Conservation (phyloP, 2,797 vertebrate species). For the Poeciliopsis turneri region DNA sequence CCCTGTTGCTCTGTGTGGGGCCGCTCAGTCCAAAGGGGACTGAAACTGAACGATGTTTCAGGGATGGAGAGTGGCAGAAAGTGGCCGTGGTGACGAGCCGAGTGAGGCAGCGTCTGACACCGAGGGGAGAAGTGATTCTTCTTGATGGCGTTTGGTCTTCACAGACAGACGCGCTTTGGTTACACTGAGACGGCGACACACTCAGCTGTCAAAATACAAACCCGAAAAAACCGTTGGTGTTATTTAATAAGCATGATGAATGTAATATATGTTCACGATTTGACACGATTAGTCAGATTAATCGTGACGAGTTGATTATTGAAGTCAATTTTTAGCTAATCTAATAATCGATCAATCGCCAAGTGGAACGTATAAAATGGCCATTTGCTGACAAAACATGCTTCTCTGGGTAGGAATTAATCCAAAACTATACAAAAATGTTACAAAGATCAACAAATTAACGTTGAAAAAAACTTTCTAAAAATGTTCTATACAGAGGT, state of each 20-base stretch:
- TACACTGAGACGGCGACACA: background rate
- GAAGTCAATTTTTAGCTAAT: too few relatives aligned
- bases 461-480: too few relatives aligned
- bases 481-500: too few relatives aligned
- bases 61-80: conserved; percentile 32
- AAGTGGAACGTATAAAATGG: too few relatives aligned
- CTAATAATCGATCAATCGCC: too few relatives aligned
- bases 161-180: conserved; percentile 11
- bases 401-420: too few relatives aligned
- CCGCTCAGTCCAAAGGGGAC: conserved; percentile 9
- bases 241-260: background rate
- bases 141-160: conserved; percentile 16
- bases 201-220: background rate
- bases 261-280: background rate
- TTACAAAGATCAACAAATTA: too few relatives aligned
- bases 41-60: conserved; percentile 20
- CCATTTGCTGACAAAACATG: too few relatives aligned
- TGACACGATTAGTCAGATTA: too few relatives aligned
- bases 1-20: conserved; percentile 13
- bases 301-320: too few relatives aligned
- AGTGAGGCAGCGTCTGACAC: conserved; percentile 25
- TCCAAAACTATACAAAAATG: too few relatives aligned
- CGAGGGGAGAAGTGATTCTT: conserved; percentile 33
- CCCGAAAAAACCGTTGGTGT: background rate
- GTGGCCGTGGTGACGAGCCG: conserved; percentile 9